Evolutionary conservation across 2,888 invertebrate genomes (phyloP).

Genomic region (Copidosoma aretas): DNA sequence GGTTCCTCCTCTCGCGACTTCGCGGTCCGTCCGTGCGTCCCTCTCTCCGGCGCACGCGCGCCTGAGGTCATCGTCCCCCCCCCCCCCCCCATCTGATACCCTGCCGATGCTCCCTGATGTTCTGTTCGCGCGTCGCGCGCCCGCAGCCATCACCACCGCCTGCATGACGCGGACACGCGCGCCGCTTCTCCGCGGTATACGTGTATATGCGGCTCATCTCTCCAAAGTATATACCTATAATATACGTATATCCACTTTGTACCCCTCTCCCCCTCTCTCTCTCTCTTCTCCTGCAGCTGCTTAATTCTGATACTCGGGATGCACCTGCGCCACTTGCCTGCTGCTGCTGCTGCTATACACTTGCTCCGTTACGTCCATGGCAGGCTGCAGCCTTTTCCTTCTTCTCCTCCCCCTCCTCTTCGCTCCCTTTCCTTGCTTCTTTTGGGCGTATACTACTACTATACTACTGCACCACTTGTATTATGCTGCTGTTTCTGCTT

Average conservation of each 20-base stretch:
- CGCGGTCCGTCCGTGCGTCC: neutral
- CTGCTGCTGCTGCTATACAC: neutral
- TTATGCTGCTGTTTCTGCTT: no score
- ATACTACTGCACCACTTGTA: no score
- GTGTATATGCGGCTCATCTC: no score
- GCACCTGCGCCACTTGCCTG: neutral
- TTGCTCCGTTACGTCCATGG: neutral
- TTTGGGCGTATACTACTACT: neutral
- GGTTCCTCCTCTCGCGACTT: neutral
- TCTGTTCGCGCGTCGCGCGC: conserved; percentile 21
- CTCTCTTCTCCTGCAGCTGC: conserved; percentile 45
- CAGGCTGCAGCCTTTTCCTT: neutral
- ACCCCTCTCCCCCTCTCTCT: conserved; percentile 25
- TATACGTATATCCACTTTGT: no score
- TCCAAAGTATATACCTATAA: no score
- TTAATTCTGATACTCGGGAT: conserved; percentile 53
- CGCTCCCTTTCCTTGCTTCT: neutral
- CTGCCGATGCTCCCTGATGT: no score
- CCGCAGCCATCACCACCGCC: no score
- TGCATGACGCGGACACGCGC: conserved; percentile 54
- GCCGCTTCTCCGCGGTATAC: no score
- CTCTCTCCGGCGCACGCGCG: conserved; percentile 8
- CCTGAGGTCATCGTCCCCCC: conserved; percentile 34
- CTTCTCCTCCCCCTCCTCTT: conserved; percentile 1
- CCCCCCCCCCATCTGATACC: no score